These are phyloP conservation scores for Nematopogon swammerdamellus DNA, from an alignment of 2,888 invertebrate species.

Conservation along the genomic window DNA sequence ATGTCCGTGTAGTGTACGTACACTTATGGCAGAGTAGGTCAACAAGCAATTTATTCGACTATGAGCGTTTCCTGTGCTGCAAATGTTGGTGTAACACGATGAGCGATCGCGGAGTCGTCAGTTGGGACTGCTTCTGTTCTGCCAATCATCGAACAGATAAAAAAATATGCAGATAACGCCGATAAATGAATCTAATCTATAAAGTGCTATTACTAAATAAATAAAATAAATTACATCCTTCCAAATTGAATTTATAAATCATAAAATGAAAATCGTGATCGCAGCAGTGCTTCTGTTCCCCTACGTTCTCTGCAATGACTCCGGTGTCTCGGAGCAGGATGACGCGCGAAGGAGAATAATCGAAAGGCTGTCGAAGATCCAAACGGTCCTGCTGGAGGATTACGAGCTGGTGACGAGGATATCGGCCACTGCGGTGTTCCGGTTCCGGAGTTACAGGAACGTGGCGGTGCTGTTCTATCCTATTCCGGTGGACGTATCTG, in stretches of 20 bases:
- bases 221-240: too few relatives aligned
- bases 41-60: too few relatives aligned
- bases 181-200: too few relatives aligned
- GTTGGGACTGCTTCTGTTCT: too few relatives aligned
- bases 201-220: too few relatives aligned
- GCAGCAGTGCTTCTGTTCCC: not conserved
- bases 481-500: conserved; percentile 34
- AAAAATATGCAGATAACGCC: too few relatives aligned
- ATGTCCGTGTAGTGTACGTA: too few relatives aligned
- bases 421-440: conserved; percentile 43
- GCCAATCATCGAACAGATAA: too few relatives aligned
- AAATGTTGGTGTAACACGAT: too few relatives aligned
- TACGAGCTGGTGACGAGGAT: conserved; percentile 44
- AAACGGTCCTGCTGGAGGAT: conserved; percentile 35
- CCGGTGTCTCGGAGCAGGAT: conserved; percentile 25
- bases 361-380: conserved; percentile 35
- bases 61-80: too few relatives aligned
- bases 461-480: conserved; percentile 45
- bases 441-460: conserved; percentile 44
- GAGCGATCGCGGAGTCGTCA: too few relatives aligned
- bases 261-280: not conserved
- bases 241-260: not conserved
- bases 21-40: too few relatives aligned
- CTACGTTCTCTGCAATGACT: not conserved
- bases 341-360: conserved; percentile 39